Conservation (phyloP, 2,797 vertebrate species). For the Pteronotus mesoamericanus region DNA sequence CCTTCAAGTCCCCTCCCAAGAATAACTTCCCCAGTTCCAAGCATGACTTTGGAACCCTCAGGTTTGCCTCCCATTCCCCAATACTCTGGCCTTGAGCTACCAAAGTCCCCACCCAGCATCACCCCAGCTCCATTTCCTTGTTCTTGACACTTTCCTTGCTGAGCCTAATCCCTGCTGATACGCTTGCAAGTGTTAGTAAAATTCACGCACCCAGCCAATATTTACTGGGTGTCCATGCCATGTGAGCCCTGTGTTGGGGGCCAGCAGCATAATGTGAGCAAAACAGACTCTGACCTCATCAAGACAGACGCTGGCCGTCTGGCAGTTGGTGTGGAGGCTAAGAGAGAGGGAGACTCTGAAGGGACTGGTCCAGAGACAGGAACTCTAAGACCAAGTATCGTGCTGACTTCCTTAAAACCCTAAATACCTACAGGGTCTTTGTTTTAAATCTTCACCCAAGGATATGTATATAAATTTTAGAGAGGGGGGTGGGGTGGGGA, state of each 20-base stretch:
- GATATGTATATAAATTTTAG: background rate
- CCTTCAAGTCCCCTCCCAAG: background rate
- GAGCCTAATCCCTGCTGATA: background rate
- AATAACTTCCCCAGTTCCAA: background rate
- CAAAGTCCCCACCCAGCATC: background rate
- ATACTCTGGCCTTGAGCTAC: background rate
- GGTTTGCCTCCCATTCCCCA: background rate
- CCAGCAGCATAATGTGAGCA: background rate
- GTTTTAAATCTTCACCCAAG: background rate
- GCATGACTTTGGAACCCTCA: background rate
- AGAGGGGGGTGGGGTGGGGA: background rate
- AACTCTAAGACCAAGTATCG: background rate
- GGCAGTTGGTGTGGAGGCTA: background rate
- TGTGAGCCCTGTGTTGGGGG: background rate
- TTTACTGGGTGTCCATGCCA: background rate
- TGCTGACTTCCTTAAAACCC: background rate
- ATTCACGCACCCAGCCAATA: slow-evolving; percentile 5
- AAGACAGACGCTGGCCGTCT: background rate
- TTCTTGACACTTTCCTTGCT: background rate
- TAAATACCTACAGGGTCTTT: background rate
- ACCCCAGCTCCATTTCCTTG: background rate
- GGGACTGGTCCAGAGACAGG: background rate
- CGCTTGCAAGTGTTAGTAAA: background rate
- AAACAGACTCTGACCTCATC: background rate
- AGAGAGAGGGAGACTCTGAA: background rate